Evolutionary conservation across 2,113 vertebrate genomes (phyloP).

Genomic region (Phasianus colchicus): DNA sequence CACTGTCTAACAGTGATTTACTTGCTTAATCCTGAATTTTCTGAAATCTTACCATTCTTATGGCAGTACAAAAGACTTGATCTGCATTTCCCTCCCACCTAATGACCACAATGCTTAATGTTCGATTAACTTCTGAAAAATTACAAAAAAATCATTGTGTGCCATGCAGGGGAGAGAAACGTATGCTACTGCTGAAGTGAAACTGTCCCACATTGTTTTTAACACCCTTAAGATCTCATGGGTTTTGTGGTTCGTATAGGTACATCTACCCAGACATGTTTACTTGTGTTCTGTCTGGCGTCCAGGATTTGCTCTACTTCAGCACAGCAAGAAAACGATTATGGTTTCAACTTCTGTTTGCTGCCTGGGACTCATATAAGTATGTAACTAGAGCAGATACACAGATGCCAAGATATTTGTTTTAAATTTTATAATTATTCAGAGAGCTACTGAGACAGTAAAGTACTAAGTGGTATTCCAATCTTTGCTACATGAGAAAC

Average conservation of each 20-base stretch:
- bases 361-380: neutral
- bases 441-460: neutral
- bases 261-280: constrained; percentile 20
- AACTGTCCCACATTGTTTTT: constrained; percentile 6
- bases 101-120: neutral
- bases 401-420: neutral
- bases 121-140: neutral
- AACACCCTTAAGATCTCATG: constrained; percentile 5
- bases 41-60: neutral
- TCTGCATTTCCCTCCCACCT: neutral
- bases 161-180: neutral
- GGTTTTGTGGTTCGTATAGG: constrained; percentile 4
- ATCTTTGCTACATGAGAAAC: neutral
- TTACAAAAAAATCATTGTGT: neutral
- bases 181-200: neutral
- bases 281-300: constrained; percentile 19
- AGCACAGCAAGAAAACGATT: neutral
- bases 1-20: neutral
- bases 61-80: neutral
- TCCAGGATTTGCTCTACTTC: neutral
- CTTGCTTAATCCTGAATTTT: neutral
- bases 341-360: constrained; percentile 4
- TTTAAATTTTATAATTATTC: neutral
- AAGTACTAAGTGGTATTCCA: neutral
- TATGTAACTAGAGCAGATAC: neutral